These are phyloP conservation scores for Anguilla marmorata DNA, from an alignment of 2,797 vertebrate genomes.

Conservation along the genomic window DNA sequence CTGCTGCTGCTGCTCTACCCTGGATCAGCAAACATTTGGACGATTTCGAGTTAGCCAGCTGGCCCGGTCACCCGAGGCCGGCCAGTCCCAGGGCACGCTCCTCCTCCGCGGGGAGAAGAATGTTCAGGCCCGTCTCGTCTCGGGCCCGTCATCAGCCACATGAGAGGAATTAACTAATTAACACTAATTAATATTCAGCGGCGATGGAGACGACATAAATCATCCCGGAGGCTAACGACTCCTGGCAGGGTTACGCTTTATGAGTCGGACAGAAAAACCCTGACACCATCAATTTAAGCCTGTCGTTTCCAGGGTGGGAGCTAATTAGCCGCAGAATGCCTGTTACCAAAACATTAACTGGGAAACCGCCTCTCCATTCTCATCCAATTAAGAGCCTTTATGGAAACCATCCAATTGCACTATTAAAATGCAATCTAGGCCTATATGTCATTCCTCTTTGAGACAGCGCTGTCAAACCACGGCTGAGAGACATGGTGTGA, in stretches of 20 bases:
- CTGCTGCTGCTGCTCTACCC: neutral
- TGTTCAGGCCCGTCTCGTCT: neutral
- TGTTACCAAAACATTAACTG: neutral
- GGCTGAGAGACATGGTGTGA: neutral
- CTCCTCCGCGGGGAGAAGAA: neutral
- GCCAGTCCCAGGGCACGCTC: neutral
- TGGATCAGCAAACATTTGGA: neutral
- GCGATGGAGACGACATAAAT: neutral
- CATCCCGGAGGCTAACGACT: neutral
- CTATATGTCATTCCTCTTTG: neutral
- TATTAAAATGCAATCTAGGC: neutral
- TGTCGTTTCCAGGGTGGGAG: neutral
- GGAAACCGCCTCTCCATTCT: neutral
- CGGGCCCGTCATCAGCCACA: neutral
- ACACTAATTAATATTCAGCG: neutral
- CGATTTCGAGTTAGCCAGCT: neutral
- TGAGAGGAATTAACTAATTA: neutral
- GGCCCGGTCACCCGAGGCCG: neutral
- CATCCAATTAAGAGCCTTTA: neutral
- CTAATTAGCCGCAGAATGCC: neutral
- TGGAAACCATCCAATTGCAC: neutral
- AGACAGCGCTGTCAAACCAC: neutral
- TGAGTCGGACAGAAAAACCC: slow-evolving; percentile 2
- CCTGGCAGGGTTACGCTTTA: neutral
- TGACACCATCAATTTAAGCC: slow-evolving; percentile 9